Evolutionary conservation across 2,888 invertebrate species (phyloP).

Genomic region (Nezara viridula): DNA sequence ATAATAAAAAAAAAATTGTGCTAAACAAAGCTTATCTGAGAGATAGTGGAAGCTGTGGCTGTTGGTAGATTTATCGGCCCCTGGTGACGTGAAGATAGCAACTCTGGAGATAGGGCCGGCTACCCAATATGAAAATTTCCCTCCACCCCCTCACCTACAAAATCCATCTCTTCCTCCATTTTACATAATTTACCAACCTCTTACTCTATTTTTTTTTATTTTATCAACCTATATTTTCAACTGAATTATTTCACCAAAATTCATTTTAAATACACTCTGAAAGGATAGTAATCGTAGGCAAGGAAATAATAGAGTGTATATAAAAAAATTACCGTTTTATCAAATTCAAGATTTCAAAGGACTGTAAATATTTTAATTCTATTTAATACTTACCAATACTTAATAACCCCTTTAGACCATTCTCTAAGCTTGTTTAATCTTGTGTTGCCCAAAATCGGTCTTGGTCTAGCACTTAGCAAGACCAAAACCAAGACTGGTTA

Average conservation of each 20-base stretch:
- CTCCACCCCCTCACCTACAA: background rate
- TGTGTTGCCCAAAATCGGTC: too few species aligned
- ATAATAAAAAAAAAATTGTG: background rate
- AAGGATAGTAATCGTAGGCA: too few species aligned
- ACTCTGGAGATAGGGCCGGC: background rate
- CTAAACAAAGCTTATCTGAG: background rate
- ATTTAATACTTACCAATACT: too few species aligned
- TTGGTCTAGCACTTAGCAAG: too few species aligned
- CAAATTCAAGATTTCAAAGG: too few species aligned
- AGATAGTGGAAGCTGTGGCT: background rate
- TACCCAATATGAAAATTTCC: background rate
- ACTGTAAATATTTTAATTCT: too few species aligned
- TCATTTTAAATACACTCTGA: background rate
- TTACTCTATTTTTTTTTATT: background rate
- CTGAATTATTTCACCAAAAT: background rate
- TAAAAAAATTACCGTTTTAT: too few species aligned
- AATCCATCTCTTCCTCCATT: background rate
- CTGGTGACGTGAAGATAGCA: constrained; percentile 2
- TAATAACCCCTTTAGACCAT: too few species aligned
- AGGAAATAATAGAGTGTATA: too few species aligned
- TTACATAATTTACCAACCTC: background rate
- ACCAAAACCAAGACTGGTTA: too few species aligned
- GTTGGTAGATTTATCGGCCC: background rate
- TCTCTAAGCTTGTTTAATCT: too few species aligned
- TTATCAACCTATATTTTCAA: background rate